Evolutionary conservation across 2,113 vertebrate genomes (phyloP).

Genomic region (Physeter macrocephalus): DNA sequence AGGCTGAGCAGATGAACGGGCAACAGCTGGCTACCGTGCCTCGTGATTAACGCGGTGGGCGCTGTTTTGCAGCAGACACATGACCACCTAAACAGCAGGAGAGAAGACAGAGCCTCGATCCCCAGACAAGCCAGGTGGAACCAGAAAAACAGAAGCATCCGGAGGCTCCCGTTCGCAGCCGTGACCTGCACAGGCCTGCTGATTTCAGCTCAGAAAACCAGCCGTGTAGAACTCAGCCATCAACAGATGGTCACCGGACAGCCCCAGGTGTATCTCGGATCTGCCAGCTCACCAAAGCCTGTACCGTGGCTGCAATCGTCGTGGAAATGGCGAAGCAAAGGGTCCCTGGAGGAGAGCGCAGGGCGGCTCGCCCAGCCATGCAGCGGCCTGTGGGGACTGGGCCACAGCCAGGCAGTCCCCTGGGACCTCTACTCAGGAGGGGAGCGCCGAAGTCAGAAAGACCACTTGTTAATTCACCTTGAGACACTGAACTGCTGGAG

Average conservation of each 20-base stretch:
- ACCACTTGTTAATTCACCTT: fast-evolving
- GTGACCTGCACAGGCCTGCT: fast-evolving
- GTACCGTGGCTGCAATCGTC: fast-evolving
- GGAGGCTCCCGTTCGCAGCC: background rate
- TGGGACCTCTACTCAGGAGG: background rate
- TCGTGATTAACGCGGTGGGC: fast-evolving
- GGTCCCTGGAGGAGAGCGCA: fast-evolving
- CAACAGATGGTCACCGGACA: background rate
- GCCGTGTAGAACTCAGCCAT: fast-evolving
- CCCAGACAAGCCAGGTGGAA: background rate
- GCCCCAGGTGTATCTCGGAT: fast-evolving
- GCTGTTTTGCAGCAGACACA: background rate
- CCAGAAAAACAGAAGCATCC: too few relatives aligned
- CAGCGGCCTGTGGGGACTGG: fast-evolving
- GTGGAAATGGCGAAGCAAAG: fast-evolving
- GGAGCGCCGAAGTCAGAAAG: background rate
- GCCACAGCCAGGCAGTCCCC: fast-evolving
- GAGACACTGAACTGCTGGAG: background rate
- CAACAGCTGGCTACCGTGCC: fast-evolving
- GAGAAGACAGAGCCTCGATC: fast-evolving
- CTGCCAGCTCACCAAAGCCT: background rate
- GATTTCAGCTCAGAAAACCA: background rate
- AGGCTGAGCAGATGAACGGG: fast-evolving
- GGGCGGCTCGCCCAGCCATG: fast-evolving
- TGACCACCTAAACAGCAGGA: background rate